These are phyloP conservation scores for Oopsacas minuta DNA, from an alignment of 37 sponge, comb jelly and placozoan species.

Conservation along the genomic window DNA sequence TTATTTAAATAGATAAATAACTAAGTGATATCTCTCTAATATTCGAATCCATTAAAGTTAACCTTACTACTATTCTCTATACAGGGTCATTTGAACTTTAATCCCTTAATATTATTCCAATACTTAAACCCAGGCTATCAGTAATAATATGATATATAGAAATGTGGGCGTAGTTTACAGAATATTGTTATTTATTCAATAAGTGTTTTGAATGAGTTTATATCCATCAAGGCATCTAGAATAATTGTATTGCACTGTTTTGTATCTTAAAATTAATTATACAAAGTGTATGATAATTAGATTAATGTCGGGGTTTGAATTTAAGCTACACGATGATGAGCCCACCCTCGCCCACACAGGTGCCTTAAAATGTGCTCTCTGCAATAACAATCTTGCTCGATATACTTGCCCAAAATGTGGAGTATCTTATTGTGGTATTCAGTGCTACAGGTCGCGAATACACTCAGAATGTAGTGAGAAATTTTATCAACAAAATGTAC, in stretches of 20 bases:
- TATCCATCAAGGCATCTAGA: no score
- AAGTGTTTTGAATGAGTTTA: no score
- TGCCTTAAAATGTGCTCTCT: neutral
- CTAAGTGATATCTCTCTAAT: no score
- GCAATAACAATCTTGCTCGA: neutral
- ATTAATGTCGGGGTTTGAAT: neutral
- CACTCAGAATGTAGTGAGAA: conserved; percentile 18
- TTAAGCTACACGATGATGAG: neutral
- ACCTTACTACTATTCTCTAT: no score
- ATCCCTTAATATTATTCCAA: no score
- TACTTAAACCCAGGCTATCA: no score
- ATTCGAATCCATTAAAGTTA: no score
- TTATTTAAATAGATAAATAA: no score
- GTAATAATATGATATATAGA: no score
- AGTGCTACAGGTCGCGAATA: neutral
- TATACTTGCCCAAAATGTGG: neutral
- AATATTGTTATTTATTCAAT: neutral
- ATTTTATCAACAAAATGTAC: conserved; percentile 16
- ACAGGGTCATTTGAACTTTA: no score
- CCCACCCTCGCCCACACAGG: neutral
- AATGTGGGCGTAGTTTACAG: neutral
- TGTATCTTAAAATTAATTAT: neutral
- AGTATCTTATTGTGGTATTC: neutral
- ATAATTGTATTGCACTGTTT: no score
- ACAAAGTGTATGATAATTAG: neutral